A percentile compares a stretch with the other conserved stretches of the same genome.
Conservation (phyloP, 2,113 vertebrate species). For the Copsychus sechellarum region DNA sequence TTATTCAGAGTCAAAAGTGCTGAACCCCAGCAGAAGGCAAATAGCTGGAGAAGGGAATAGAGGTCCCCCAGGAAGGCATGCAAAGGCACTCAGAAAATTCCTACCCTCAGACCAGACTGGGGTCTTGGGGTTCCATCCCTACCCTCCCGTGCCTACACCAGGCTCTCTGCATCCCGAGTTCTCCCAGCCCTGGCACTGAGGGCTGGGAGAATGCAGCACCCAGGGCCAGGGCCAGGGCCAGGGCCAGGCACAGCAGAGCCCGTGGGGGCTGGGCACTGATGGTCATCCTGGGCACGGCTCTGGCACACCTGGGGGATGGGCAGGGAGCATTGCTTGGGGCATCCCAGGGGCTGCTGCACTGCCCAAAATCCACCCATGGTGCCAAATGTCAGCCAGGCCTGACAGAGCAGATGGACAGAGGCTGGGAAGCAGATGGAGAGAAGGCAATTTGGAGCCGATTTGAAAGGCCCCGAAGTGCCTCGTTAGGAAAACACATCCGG, state of each 20-base stretch:
- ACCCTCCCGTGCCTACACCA: not conserved
- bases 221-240: not conserved
- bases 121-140: not conserved
- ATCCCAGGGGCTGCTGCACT: not conserved
- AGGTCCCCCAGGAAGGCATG: not conserved
- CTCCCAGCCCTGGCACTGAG: fast-evolving
- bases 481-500: not conserved
- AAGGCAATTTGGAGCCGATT: not conserved
- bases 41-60: not conserved
- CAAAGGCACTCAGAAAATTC: not conserved
- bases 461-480: not conserved
- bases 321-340: fast-evolving
- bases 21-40: not conserved
- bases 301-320: fast-evolving
- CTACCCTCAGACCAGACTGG: not conserved
- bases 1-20: not conserved
- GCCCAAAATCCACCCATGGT: fast-evolving
- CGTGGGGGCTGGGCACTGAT: fast-evolving
- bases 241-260: not conserved
- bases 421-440: not conserved
- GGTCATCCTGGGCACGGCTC: fast-evolving
- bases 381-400: not conserved
- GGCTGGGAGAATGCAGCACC: not conserved
- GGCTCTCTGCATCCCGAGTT: fast-evolving
- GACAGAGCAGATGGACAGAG: conserved; percentile 4